Base-by-base conservation (phyloP, 2,113 vertebrate genomes). In the Pyrgilauda ruficollis region DNA sequence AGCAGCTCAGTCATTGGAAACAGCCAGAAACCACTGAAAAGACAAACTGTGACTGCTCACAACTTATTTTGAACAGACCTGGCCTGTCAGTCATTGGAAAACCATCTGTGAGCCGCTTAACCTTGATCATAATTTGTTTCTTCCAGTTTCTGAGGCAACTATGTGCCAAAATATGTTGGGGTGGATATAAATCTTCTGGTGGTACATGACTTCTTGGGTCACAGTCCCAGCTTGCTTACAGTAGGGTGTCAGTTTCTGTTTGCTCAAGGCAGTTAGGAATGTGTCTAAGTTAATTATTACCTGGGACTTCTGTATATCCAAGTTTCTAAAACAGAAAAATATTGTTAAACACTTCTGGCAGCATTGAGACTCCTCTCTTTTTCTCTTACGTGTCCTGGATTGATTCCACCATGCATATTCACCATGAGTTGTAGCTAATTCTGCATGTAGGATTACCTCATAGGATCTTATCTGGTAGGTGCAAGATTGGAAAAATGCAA, bases 261-360 rank as follows among this genome's bases (percentile, higher is more conserved):
- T 94, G 73, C 70, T 81, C 62, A 88, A 53, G 49, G 85, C 61
- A 75, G 49, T 50, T 81, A 90, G 52, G 76, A 93, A 91, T 94
- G 85, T 30, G 20, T 67, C 46, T 33, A 50, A 91, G 78, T 91
- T 94, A 94, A 90, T 93, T 46, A 94, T 90, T 92, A 88, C 63
- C 79, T 76, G 33, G 20, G 30, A 63, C 61, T 94, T 90, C 72
- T 74, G 41, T 35, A 78, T 13, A 44, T 77, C 43, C 58, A 55
- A 55, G 17, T 56, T 68, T 85, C 53, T 87, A 52, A 69, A 89
- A 7, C 20, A 85, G 46, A 44, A 80, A 52, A 93, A 50, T 11
- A 37, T 19, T 67, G 24, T 63, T 78, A 56, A 90, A 81, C 9
- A 6, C 26, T 81, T 56, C 31, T 2, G 2, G 56, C 31, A 91